A percentile compares a stretch with the other conserved stretches of the same genome.
These are phyloP conservation scores for Polyommatus iphigenia DNA, from an alignment of 2,888 invertebrate species.

Conservation along the genomic window DNA sequence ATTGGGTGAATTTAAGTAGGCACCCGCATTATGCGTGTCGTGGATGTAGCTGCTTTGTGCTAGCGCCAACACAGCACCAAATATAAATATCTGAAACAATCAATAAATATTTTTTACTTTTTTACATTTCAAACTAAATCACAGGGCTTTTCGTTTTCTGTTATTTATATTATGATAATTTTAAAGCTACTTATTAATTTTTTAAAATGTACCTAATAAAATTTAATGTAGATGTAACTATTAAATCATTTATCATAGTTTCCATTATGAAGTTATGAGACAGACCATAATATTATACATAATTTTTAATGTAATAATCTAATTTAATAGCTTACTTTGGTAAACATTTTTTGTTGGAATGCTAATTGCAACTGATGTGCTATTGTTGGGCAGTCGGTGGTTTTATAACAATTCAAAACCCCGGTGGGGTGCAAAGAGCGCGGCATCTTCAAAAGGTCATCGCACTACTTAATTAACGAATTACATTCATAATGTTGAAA, in stretches of 20 bases:
- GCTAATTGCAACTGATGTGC: constrained; percentile 71
- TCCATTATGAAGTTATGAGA: too few relatives aligned
- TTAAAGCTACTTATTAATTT: too few relatives aligned
- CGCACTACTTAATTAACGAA: constrained; percentile 67
- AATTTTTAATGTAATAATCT: constrained; percentile 1
- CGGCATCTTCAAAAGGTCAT: constrained; percentile 64
- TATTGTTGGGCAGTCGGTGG: constrained; percentile 64
- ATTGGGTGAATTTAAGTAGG: constrained; percentile 1
- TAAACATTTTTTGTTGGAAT: constrained; percentile 69
- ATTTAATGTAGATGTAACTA: too few relatives aligned
- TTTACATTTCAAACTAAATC: neutral
- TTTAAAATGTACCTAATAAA: too few relatives aligned
- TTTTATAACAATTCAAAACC: constrained; percentile 72
- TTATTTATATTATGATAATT: too few relatives aligned
- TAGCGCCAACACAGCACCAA: constrained; percentile 64
- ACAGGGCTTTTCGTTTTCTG: too few relatives aligned
- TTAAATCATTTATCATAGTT: too few relatives aligned
- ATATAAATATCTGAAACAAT: constrained; percentile 59
- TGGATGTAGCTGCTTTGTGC: constrained; percentile 49
- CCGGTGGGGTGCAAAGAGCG: constrained; percentile 68
- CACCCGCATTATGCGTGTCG: neutral
- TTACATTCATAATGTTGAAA: constrained; percentile 49
- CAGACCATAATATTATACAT: too few relatives aligned
- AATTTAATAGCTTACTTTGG: constrained; percentile 62
- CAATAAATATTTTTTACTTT: neutral